Evolutionary conservation across 2,113 vertebrate genomes (phyloP).

Genomic region (Mystacornis crossleyi): DNA sequence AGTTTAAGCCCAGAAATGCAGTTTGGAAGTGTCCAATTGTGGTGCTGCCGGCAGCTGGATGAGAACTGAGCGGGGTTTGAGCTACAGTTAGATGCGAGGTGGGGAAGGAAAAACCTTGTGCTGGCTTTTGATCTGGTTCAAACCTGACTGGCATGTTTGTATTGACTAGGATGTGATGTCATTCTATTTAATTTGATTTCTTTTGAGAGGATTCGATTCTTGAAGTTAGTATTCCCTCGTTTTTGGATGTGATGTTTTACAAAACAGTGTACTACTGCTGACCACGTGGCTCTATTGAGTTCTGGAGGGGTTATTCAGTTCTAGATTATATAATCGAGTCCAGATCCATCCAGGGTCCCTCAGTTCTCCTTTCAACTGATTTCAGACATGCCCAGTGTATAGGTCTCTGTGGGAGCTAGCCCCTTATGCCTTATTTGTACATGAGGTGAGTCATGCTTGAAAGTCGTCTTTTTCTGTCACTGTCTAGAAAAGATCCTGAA

Average conservation of each 20-base stretch:
- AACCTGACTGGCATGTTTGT: not conserved
- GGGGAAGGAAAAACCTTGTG: not conserved
- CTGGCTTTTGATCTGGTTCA: constrained; percentile 7
- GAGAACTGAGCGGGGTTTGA: not conserved
- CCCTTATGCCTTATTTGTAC: not conserved
- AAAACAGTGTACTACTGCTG: not conserved
- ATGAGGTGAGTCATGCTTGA: not conserved
- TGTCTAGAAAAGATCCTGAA: not conserved
- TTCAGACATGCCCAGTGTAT: not conserved
- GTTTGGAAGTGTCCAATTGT: not conserved
- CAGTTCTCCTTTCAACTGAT: not conserved
- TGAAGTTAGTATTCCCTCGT: not conserved
- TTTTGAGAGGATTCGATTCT: not conserved
- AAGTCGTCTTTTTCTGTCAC: not conserved
- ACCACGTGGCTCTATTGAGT: not conserved
- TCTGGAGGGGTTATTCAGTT: not conserved
- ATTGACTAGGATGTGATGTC: not conserved
- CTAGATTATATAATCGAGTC: not conserved
- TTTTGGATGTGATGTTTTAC: not conserved
- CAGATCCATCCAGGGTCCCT: not conserved
- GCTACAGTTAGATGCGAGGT: not conserved
- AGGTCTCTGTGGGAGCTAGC: not conserved
- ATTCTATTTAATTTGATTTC: not conserved
- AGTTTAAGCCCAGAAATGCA: not conserved
- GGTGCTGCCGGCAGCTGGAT: not conserved